phyloP scores from a whole-genome alignment of 2,797 vertebrate genomes.

The Nyctalus aviator region DNA sequence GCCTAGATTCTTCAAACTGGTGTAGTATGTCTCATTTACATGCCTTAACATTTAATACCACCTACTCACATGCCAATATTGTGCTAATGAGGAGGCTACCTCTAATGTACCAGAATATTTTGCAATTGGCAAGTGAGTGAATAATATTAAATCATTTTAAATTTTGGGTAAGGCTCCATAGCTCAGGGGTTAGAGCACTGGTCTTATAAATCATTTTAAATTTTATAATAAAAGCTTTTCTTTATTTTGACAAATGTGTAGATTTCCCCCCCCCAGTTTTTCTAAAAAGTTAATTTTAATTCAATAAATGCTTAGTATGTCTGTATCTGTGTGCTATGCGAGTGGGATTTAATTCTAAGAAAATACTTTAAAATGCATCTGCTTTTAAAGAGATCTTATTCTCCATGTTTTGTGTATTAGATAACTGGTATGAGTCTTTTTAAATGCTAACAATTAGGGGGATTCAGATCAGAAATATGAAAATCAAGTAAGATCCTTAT shows the following conservation, averaged over 20 bases:
- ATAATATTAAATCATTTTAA: neutral
- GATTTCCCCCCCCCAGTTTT: slow-evolving; percentile 1
- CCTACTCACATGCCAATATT: neutral
- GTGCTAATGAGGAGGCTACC: neutral
- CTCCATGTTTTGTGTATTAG: neutral
- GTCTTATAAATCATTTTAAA: too few species aligned
- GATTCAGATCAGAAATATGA: slow-evolving; percentile 12
- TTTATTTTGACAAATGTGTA: slow-evolving; percentile 54
- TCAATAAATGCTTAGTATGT: neutral
- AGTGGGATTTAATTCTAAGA: slow-evolving; percentile 12
- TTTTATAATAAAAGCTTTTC: neutral
- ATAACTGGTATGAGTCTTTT: neutral
- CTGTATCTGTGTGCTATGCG: neutral
- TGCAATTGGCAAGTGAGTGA: neutral
- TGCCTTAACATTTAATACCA: slow-evolving; percentile 27
- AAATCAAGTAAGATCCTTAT: neutral
- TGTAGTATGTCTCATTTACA: neutral
- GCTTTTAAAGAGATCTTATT: neutral
- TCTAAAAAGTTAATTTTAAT: slow-evolving; percentile 35
- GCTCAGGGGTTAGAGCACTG: too few species aligned
- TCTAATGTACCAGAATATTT: neutral
- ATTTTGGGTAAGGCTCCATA: too few species aligned
- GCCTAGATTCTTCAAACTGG: neutral
- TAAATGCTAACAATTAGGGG: neutral
- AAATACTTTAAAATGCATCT: slow-evolving; percentile 10